Base-by-base conservation (phyloP, 2,888 invertebrate genomes). In the Drosophila suboccidentalis region DNA sequence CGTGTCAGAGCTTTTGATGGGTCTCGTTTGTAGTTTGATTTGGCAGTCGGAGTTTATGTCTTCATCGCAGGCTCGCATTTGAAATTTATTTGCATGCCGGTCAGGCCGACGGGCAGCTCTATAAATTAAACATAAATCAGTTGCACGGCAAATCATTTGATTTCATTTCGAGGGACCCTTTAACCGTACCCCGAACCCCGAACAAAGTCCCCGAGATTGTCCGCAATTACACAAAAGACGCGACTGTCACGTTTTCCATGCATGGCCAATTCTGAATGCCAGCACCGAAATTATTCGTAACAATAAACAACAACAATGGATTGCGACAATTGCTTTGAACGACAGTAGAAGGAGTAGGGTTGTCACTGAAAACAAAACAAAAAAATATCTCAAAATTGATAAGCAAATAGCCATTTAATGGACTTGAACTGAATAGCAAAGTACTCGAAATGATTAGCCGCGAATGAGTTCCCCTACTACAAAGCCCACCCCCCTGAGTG, bases 121-220 rank as follows among this genome's bases (percentile, higher is more conserved):
- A 84, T 87, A 84, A 84, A 84, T 84, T 83, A 86, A 86, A 77
- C 84, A 87, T 87, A 84, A 87, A 87, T 87, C 84, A 84, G 87
- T 69, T 81, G 84, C 73, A 86, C 81, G 84, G 79, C 87, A 84
- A 84, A 81, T 77, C 80, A 84, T 84, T 87, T 87, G 82, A 87
- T 84, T 84, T 82, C 82, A 84, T 86, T 84, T 86, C 66, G 65
- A 68, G 58, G 47, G 80, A 68, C 64, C 63, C 71, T 71, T 73
- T 46, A 46, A 47, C 54, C 32, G 44, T 46, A 15, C 19, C 34
- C 13, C 22, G 38, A 0, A 13, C 5, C 39, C 1, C 22, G 38
- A 0, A 13, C 5, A 36, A 0, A 8, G 6, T 10, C 44, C 34
- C 36, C 17, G 15, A 34, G 41, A 53, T 46, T 10, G 59, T 19